Conservation (phyloP, 2,888 invertebrate species). For the Callosobruchus maculatus region DNA sequence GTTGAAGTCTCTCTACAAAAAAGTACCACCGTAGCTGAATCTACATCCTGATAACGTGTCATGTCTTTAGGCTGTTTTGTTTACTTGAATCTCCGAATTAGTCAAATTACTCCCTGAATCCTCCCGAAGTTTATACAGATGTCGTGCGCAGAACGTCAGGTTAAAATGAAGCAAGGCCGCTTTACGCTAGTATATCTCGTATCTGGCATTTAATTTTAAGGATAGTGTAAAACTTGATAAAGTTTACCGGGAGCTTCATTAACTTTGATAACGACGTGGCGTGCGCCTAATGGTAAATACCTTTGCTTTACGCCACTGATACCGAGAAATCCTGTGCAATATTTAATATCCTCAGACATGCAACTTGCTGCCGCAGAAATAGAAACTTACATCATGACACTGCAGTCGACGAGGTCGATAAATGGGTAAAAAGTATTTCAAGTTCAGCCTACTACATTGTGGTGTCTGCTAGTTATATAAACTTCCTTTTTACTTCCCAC, state of each 20-base stretch:
- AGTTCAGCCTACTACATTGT: no score
- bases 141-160: background rate
- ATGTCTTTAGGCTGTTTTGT: no score
- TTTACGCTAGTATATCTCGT: slow-evolving; percentile 8
- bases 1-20: no score
- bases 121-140: background rate
- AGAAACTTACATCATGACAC: background rate
- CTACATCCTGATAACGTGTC: no score
- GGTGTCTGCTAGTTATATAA: no score
- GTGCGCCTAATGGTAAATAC: slow-evolving; percentile 8
- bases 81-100: no score
- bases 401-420: background rate
- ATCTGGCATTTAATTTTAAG: slow-evolving; percentile 2
- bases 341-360: slow-evolving; percentile 7
- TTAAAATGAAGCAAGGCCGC: background rate
- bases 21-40: no score
- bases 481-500: no score
- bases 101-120: background rate
- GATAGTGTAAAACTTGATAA: slow-evolving; percentile 1
- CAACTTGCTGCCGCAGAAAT: slow-evolving; percentile 1
- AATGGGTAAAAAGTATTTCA: background rate
- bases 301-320: slow-evolving; percentile 6
- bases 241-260: slow-evolving; percentile 7
- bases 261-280: slow-evolving; percentile 12
- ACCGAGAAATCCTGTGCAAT: background rate